Conservation (phyloP, 2,113 vertebrate species). For the Bettongia penicillata region DNA sequence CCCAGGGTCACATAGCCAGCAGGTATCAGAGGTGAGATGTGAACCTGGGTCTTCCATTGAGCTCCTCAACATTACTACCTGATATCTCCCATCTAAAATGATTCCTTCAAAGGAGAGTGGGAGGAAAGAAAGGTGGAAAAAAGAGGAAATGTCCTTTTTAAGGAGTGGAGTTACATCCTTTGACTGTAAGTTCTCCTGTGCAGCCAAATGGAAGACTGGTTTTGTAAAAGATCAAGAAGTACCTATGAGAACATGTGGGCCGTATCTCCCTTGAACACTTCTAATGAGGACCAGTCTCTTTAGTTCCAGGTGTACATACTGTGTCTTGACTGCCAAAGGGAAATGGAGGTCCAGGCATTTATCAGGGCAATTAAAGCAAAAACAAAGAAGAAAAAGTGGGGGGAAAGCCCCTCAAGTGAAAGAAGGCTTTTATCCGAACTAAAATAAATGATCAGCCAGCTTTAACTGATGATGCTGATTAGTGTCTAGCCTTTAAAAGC, state of each 20-base stretch:
- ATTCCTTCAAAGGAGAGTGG: accelerated
- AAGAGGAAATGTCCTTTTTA: background rate
- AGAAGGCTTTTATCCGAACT: slow-evolving; percentile 32
- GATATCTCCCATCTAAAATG: background rate
- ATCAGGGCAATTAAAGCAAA: slow-evolving; percentile 9
- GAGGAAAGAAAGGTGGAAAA: background rate
- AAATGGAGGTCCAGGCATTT: background rate
- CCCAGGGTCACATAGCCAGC: background rate
- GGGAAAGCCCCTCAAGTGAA: background rate
- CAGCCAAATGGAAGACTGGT: background rate
- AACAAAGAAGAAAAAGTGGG: background rate
- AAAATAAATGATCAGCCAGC: background rate
- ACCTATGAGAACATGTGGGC: background rate
- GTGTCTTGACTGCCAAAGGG: background rate
- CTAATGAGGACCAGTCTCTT: background rate
- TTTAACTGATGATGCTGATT: slow-evolving; percentile 9
- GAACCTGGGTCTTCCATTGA: background rate
- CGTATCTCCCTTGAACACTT: background rate
- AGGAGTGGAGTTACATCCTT: no score
- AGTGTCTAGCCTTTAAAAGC: background rate
- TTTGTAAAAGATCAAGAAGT: background rate
- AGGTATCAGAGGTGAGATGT: background rate
- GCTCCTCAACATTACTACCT: background rate
- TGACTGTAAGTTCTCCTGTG: background rate
- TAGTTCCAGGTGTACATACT: background rate